A percentile compares a stretch with the other conserved stretches of the same genome.
Evolutionary conservation across 2,888 invertebrate species (phyloP).

Genomic region (Sipunculus nudus): DNA sequence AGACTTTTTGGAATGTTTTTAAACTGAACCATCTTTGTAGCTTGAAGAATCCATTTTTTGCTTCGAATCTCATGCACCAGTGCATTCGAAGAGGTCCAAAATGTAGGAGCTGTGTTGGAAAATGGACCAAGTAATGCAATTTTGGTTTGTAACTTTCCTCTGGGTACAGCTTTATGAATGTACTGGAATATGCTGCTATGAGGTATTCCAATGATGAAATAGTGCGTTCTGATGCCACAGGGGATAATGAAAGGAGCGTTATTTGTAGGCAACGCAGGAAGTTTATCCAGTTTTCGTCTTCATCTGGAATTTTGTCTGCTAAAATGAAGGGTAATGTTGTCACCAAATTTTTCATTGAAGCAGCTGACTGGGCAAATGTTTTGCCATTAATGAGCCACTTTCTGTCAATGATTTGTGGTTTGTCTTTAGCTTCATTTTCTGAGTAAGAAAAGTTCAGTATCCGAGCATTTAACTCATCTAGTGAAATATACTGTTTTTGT

Average conservation of each 20-base stretch:
- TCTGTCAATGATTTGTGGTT: not conserved
- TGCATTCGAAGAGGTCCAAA: not conserved
- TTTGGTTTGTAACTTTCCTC: not conserved
- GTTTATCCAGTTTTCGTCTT: not conserved
- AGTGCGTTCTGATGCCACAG: not conserved
- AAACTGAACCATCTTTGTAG: not conserved
- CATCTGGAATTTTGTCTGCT: not conserved
- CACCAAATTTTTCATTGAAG: not conserved
- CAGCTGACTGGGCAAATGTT: not conserved
- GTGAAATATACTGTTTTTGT: not conserved
- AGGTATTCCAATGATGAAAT: not conserved
- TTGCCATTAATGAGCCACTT: not conserved
- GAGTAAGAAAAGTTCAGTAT: not conserved
- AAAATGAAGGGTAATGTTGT: not conserved
- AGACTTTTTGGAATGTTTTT: no score
- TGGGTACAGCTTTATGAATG: not conserved
- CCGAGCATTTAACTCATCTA: not conserved
- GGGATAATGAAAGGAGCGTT: not conserved
- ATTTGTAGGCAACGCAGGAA: not conserved
- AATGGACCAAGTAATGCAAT: not conserved
- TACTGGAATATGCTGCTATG: not conserved
- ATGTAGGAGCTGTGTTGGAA: not conserved
- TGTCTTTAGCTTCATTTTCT: not conserved
- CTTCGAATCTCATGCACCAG: not conserved
- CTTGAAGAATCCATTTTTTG: not conserved